phyloP scores from a whole-genome alignment of 2,113 vertebrate species.

The Stigmatopora nigra region DNA sequence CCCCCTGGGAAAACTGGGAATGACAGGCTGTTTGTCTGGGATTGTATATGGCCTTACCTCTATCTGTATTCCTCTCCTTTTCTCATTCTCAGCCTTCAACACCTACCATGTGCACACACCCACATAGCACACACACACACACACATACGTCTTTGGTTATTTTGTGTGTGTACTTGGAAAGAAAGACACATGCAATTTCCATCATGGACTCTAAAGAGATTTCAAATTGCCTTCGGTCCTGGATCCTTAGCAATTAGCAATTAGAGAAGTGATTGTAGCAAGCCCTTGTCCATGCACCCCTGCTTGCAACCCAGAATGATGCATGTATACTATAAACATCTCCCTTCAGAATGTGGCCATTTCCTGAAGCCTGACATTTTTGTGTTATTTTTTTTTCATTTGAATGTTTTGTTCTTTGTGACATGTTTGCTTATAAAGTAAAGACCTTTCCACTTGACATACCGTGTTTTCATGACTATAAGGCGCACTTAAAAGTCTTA shows the following conservation, averaged over 20 bases:
- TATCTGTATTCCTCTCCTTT: constrained; percentile 24
- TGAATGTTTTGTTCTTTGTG: constrained; percentile 15
- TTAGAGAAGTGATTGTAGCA: constrained; percentile 63
- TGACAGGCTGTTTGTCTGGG: constrained; percentile 72
- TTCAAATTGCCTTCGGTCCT: constrained; percentile 67
- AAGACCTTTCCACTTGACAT: background rate
- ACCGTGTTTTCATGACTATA: too few relatives aligned
- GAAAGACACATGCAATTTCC: constrained; percentile 60
- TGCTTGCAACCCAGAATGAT: constrained; percentile 26
- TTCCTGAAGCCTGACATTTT: constrained; percentile 22
- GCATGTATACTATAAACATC: constrained; percentile 35
- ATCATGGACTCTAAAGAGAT: constrained; percentile 62
- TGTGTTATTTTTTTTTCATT: constrained; percentile 6
- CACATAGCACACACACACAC: constrained; percentile 3
- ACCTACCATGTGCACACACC: background rate
- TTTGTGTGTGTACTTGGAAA: constrained; percentile 29
- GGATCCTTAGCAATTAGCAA: constrained; percentile 68
- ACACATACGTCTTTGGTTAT: constrained; percentile 23
- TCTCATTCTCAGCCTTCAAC: constrained; percentile 35
- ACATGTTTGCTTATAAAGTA: background rate
- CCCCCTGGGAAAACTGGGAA: constrained; percentile 57
- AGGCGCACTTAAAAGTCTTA: too few relatives aligned
- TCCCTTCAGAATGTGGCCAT: constrained; percentile 17
- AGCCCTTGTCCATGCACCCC: constrained; percentile 32
- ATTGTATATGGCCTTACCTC: constrained; percentile 54